Evolutionary conservation across 2,797 vertebrate species (phyloP), one percentile per base, ranked within the genome.

Genomic region (Pteropus rufus): DNA sequence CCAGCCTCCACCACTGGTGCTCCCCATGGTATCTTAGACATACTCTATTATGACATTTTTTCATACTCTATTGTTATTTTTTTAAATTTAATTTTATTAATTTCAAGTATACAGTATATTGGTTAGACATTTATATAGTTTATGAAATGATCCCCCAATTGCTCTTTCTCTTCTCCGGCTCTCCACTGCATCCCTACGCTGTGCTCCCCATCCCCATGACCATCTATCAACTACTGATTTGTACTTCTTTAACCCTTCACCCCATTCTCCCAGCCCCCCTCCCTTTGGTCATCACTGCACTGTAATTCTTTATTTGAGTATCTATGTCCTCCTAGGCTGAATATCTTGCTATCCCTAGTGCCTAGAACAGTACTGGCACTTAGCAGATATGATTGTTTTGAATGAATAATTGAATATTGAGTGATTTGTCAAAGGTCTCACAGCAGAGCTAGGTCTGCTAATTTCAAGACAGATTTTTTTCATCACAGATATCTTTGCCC

Each of bases 341-440:
- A 4, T 92, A 49, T 65, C 21, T 93, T 81, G 14, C 23, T 76
- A 0, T 90, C n/a, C 41, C 26, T 36, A 31, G n/a, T 79, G 39
- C 11, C 69, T 60, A 44, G 7, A 80, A 58, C 10, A 34, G 7
- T 76, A 67, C n/a, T 92, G 39, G 56, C 36, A 58, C 29, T 64
- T 39, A 88, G 23, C 49, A 92, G 36, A 41, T 92, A 24, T n/a
- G 31, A 77, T 72, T 7, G 3, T 87, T 86, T 90, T 75, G 44
- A 92, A n/a, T 76, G 15, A 31, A 64, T 56, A 77, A 65, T 93
- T 69, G 79, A 75, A 34, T 80, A 2, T 46, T 87, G 58, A 60
- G 44, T 60, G 76, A 54, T 89, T 88, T 94, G 49, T 92, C 24
- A 93, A 18, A 89, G 8, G 12, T 88, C 10, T 97, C 44, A 60